A percentile compares a stretch with the other conserved stretches of the same genome.
Conservation (phyloP, 1,140 invertebrate species). For the Sycophaga agraensis region DNA sequence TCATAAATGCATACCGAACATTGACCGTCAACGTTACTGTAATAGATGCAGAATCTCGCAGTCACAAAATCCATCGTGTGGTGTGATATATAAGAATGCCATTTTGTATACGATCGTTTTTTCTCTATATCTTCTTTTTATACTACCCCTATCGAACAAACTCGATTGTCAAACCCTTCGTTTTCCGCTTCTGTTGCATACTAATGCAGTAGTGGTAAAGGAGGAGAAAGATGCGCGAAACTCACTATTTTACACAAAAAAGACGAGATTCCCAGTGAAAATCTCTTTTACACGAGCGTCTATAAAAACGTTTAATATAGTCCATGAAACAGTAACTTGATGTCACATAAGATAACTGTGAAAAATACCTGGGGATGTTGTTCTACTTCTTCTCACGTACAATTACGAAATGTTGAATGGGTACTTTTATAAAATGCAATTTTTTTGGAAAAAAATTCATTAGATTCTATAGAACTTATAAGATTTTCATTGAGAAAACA, state of each 20-base stretch:
- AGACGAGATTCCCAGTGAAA: neutral
- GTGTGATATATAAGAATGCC: conserved; percentile 29
- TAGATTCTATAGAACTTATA: no score
- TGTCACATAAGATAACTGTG: no score
- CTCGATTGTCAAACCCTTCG: conserved; percentile 25
- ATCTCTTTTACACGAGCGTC: neutral
- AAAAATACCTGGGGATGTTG: no score
- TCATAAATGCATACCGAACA: conserved; percentile 8
- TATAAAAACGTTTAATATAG: no score
- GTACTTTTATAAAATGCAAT: no score
- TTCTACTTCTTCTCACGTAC: no score
- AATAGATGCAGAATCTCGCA: conserved; percentile 41
- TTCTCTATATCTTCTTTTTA: conserved; percentile 28
- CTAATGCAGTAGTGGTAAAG: conserved; percentile 1
- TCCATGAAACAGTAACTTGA: no score
- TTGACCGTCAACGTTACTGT: conserved; percentile 21
- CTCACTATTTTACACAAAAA: conserved; percentile 13
- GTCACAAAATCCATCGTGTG: conserved; percentile 50
- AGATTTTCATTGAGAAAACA: neutral
- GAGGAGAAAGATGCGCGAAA: conserved; percentile 11
- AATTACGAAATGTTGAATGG: no score
- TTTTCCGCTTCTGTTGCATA: conserved; percentile 18
- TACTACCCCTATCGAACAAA: conserved; percentile 36
- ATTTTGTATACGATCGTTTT: conserved; percentile 21
- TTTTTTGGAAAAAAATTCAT: no score